A percentile compares a stretch with the other conserved stretches of the same genome.
Conservation (phyloP, 1,140 invertebrate genomes). For the Drosophila kohkoa region DNA sequence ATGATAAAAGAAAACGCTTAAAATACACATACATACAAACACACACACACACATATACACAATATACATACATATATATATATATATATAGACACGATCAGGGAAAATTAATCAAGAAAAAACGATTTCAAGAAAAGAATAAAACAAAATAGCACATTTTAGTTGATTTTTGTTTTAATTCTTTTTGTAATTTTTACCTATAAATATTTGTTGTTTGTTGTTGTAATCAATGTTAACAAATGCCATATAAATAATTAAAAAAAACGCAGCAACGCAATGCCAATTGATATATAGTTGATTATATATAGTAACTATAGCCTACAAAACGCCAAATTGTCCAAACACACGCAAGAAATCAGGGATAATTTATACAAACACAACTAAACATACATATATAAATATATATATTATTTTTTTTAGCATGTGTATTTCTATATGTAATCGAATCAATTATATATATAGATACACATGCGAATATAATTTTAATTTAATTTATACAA, state of each 20-base stretch:
- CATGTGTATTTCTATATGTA: constrained; percentile 26
- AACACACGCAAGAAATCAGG: constrained; percentile 60
- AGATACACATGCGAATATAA: constrained; percentile 8
- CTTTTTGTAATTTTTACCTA: constrained; percentile 35
- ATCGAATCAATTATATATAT: constrained; percentile 13
- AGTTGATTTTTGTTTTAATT: constrained; percentile 21
- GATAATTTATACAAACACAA: constrained; percentile 50
- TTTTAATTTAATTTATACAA: constrained; percentile 48
- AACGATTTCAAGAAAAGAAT: neutral
- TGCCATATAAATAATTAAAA: constrained; percentile 64
- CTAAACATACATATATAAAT: constrained; percentile 28
- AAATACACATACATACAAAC: constrained; percentile 31
- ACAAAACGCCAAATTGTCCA: constrained; percentile 74
- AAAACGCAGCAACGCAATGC: constrained; percentile 63
- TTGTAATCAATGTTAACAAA: constrained; percentile 43
- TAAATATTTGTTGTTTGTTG: constrained; percentile 48
- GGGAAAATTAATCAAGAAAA: constrained; percentile 5
- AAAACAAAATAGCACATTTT: constrained; percentile 9
- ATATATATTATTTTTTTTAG: neutral
- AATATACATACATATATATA: constrained; percentile 8
- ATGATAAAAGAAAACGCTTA: constrained; percentile 43
- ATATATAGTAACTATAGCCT: constrained; percentile 40
- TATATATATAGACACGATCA: constrained; percentile 28
- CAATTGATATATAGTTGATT: constrained; percentile 62
- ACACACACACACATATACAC: constrained; percentile 10